These are phyloP conservation scores for Limnephilus marmoratus DNA, from an alignment of 2,888 invertebrate genomes.

Conservation along the genomic window DNA sequence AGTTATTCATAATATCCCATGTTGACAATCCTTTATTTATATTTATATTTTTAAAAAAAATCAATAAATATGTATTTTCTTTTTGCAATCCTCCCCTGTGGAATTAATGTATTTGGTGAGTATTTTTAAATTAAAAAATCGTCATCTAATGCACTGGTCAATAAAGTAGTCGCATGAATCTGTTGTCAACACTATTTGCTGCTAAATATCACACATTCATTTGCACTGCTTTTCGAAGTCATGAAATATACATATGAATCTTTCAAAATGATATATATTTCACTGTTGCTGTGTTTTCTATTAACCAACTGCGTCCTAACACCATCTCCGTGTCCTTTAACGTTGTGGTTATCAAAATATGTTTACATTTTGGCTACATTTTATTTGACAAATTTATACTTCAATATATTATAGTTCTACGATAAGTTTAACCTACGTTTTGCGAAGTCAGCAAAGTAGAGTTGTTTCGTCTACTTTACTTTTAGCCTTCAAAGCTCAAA, in stretches of 20 bases:
- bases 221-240: neutral
- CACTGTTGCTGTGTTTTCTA: neutral
- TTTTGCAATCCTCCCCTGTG: slow-evolving; percentile 51
- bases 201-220: neutral
- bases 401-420: neutral
- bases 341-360: too few relatives aligned
- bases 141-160: neutral
- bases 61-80: slow-evolving; percentile 56
- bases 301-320: neutral
- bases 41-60: too few relatives aligned
- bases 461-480: neutral
- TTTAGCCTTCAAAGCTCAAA: neutral
- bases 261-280: neutral
- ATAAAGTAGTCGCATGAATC: neutral
- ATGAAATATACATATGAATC: neutral
- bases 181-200: neutral
- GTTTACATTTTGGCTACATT: neutral
- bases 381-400: neutral
- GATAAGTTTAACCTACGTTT: neutral
- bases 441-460: neutral
- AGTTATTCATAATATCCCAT: neutral
- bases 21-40: slow-evolving; percentile 3
- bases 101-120: slow-evolving; percentile 60
- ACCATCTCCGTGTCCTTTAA: neutral
- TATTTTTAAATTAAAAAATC: slow-evolving; percentile 24